Evolutionary conservation across 2,888 invertebrate genomes (phyloP).

Genomic region (Amblyjoppa fuscipennis): DNA sequence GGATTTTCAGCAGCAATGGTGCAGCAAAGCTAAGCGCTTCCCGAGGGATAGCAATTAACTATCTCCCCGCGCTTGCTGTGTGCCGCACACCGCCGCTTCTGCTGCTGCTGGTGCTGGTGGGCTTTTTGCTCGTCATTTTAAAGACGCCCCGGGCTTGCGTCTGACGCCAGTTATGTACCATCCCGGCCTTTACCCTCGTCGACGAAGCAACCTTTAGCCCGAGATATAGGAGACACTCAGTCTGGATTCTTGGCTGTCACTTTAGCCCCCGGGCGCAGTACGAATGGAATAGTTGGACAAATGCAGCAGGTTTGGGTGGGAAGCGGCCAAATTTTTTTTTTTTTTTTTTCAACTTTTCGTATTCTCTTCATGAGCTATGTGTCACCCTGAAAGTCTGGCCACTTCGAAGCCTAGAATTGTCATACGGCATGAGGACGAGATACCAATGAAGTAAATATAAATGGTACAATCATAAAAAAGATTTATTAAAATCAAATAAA

Average conservation of each 20-base stretch:
- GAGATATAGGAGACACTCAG: not conserved
- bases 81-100: conserved; percentile 8
- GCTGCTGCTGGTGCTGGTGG: conserved; percentile 21
- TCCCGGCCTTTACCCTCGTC: conserved; percentile 33
- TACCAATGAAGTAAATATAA: not conserved
- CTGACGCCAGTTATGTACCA: conserved; percentile 28
- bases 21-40: conserved; percentile 49
- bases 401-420: not conserved
- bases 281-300: conserved; percentile 6
- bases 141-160: conserved; percentile 48
- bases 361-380: not conserved
- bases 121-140: conserved; percentile 64
- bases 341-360: not conserved
- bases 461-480: too few relatives aligned
- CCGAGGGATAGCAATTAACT: conserved; percentile 63
- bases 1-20: conserved; percentile 52
- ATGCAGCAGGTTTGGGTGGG: not conserved
- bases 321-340: not conserved
- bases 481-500: too few relatives aligned
- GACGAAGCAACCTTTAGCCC: conserved; percentile 14
- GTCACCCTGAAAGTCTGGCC: not conserved
- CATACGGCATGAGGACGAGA: not conserved
- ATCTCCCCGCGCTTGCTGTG: conserved; percentile 30
- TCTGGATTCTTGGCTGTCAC: conserved; percentile 22
- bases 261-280: conserved; percentile 21